Base-by-base conservation (phyloP, 2,113 vertebrate genomes). In the Perca flavescens region DNA sequence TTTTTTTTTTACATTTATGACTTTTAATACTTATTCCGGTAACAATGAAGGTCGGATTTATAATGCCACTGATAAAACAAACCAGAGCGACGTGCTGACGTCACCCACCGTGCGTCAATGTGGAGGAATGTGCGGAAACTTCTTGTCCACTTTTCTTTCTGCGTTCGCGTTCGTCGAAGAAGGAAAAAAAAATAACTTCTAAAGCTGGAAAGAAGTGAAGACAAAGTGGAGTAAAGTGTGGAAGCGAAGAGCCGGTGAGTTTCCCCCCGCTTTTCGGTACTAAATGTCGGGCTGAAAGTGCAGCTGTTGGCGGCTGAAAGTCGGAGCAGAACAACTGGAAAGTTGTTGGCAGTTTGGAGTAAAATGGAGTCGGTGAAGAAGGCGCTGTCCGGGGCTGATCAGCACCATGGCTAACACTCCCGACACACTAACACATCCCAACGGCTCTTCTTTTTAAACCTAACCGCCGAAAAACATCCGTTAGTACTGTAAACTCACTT, bases 331-430 rank as follows among this genome's bases (percentile, higher is more conserved):
- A 74, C 74, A 58, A 52, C 62, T 47, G 61, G 13, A 78, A 88
- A 88, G 79, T 90, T 88, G 79, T 36, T 50, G 79, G 68, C 36
- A 84, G 89, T 78, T 88, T 61, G 70, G 60, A 63, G 82, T 70
- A 94, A 96, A 95, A 96, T 95, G 94, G 95, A 94, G 80, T 63
- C 36, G 79, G 83, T 80, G 94, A 90, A 88, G 90, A 89, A 94
- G 95, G 92, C 95, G 97, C 97, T 97, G 97, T 97, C 97, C 97
- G 96, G 96, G 94, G 96, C 96, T 97, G 96, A 97, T 96, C 90
- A 92, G 92, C 80, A 96, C 95, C 95, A 96, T 88, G 94, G 94
- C 92, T 93, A 95, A 94, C 94, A 93, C 92, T 94, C 56, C 56
- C 36, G 36, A 34, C 31, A 5, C 31, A 34, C 36, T 8, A 9